Evolutionary conservation across 1,140 invertebrate species (phyloP), one percentile per base, ranked within the genome.

Genomic region (Drosophila sp.): DNA sequence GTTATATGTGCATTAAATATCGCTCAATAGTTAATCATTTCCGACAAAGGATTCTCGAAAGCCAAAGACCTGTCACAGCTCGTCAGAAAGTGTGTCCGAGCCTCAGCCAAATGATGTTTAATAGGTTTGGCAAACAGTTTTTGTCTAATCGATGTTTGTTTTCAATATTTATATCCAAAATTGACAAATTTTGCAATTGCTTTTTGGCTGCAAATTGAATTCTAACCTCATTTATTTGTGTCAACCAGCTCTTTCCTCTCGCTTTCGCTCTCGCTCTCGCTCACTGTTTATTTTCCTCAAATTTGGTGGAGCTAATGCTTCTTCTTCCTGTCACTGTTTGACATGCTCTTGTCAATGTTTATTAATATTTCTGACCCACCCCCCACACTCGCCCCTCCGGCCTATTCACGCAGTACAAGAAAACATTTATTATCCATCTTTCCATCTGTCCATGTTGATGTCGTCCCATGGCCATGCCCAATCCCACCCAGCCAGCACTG

Each of bases 301-400:
- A 17, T 57, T 57, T 57, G 11, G n/a, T 17, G 10, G 3, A 32
- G 56, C 17, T 38, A 38, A 58, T 58, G 56, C 32, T 50, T 50
- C 23, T 27, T 58, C 56, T 11, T 58, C 56, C 56, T 58, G n/a
- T 58, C 56, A 38, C 56, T 58, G 27, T 47, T 70, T 72, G 66
- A 80, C 74, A 71, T 73, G 76, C 44, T 57, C 50, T 35, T 68
- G 70, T 85, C 81, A 67, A 70, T 66, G 68, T 66, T 70, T 81
- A 75, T 78, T 78, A 85, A 78, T 81, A 81, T 73, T 68, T 58
- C 11, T 66, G 38, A 65, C 63, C 23, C 35, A 29, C 10, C 17
- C 47, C 10, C 23, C 23, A 23, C 11, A 27, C 40, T n/a, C 40
- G 2, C 1, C 35, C 3, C 40, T 5, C 4, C 41, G 1, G 4